These are phyloP conservation scores for Danio aesculapii DNA, from an alignment of 2,797 vertebrate species.

Conservation along the genomic window DNA sequence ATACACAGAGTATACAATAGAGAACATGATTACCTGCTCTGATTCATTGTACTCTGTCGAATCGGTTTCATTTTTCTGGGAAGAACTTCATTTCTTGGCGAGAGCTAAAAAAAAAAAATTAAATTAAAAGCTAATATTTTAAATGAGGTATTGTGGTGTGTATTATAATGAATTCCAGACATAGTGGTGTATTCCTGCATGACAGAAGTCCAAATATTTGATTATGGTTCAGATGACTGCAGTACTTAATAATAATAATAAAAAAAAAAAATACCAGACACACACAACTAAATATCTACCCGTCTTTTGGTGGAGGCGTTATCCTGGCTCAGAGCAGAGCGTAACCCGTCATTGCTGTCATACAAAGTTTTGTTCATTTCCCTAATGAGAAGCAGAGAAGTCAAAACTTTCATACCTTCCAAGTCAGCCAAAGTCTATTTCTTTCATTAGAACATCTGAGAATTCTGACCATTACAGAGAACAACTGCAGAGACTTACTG, in stretches of 20 bases:
- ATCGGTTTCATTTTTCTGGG: conserved; percentile 72
- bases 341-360: conserved; percentile 79
- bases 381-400: conserved; percentile 58
- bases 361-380: conserved; percentile 78
- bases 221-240: neutral
- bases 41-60: conserved; percentile 75
- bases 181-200: too few species aligned
- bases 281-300: conserved; percentile 65
- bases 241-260: too few species aligned
- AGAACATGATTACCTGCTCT: conserved; percentile 63
- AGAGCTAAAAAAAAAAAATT: conserved; percentile 57
- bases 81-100: conserved; percentile 67
- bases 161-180: neutral
- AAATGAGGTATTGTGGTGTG: neutral
- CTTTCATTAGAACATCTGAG: neutral
- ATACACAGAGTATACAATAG: neutral
- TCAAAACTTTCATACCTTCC: neutral
- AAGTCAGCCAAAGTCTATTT: neutral
- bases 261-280: neutral
- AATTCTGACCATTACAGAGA: too few species aligned
- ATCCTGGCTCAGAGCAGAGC: conserved; percentile 69
- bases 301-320: conserved; percentile 62
- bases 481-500: conserved; percentile 69
- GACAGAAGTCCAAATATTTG: conserved; percentile 9
- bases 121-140: neutral